Conservation (phyloP, 2,888 invertebrate species). For the Mesodorylaimus sp. region DNA sequence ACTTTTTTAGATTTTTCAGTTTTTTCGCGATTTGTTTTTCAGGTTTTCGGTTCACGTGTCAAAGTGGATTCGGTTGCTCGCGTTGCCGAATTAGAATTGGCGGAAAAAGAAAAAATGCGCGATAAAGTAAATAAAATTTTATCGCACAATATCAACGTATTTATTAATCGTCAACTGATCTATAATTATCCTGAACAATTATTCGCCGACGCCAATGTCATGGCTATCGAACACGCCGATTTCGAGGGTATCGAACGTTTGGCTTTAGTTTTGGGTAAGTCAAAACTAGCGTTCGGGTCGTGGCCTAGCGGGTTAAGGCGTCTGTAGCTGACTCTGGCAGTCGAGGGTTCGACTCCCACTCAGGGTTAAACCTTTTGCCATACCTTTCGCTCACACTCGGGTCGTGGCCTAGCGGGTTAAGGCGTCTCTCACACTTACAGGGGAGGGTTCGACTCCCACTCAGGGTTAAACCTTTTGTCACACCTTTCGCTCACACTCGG, state of each 20-base stretch:
- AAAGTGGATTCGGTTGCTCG: conserved; percentile 44
- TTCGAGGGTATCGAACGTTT: conserved; percentile 96
- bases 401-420: too few species aligned
- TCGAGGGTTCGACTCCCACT: neutral
- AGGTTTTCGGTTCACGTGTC: conserved; percentile 75
- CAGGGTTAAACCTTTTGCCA: neutral
- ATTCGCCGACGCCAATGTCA: conserved; percentile 89
- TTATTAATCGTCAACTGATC: conserved; percentile 94
- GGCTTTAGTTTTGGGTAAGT: conserved; percentile 70
- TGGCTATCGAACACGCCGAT: conserved; percentile 99
- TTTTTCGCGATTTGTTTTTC: conserved; percentile 14
- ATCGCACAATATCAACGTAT: conserved; percentile 82
- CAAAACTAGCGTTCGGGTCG: conserved; percentile 2
- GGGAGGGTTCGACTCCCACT: too few species aligned
- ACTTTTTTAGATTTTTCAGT: conserved; percentile 4
- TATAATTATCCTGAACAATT: conserved; percentile 99
- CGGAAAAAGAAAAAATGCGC: conserved; percentile 99
- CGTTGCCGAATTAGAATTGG: conserved; percentile 87
- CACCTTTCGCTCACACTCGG: too few species aligned
- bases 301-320: too few species aligned
- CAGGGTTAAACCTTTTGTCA: too few species aligned
- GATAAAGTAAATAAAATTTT: conserved; percentile 92
- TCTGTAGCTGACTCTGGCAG: too few species aligned
- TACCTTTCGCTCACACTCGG: too few species aligned
- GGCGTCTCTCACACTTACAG: too few species aligned